A percentile compares a stretch with the other conserved stretches of the same genome.
Conservation (phyloP, 2,797 vertebrate genomes). For the Labeo calbasu region DNA sequence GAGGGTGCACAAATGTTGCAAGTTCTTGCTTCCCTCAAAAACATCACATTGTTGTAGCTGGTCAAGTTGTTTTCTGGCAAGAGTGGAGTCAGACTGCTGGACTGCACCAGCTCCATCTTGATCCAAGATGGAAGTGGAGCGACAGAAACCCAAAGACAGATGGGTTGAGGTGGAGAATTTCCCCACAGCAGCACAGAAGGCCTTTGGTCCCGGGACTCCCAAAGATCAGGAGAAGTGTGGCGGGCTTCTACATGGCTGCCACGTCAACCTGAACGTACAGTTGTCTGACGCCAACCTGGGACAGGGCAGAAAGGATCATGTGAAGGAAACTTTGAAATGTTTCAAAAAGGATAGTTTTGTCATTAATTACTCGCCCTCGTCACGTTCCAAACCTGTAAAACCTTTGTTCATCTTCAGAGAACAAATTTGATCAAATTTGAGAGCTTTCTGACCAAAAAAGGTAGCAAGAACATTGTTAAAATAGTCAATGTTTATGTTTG, state of each 20-base stretch:
- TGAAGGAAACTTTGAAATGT: neutral
- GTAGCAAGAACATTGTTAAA: too few species aligned
- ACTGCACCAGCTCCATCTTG: constrained; percentile 56
- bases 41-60: constrained; percentile 46
- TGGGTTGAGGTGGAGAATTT: constrained; percentile 52
- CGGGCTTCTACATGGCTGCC: constrained; percentile 85
- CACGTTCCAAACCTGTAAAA: too few species aligned
- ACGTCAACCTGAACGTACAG: constrained; percentile 95
- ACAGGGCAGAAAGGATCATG: constrained; percentile 48
- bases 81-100: constrained; percentile 52
- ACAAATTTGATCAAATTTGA: too few species aligned
- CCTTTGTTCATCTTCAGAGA: too few species aligned
- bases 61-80: constrained; percentile 54
- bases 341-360: too few species aligned
- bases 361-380: too few species aligned
- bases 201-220: constrained; percentile 82
- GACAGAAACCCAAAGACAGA: constrained; percentile 50
- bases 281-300: constrained; percentile 90
- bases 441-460: too few species aligned
- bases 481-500: too few species aligned
- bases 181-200: constrained; percentile 74
- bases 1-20: constrained; percentile 36
- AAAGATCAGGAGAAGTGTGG: constrained; percentile 44
- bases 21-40: constrained; percentile 44
- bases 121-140: constrained; percentile 54